Evolutionary conservation across 2,888 invertebrate species (phyloP).

Genomic region (Uropetala carovei): DNA sequence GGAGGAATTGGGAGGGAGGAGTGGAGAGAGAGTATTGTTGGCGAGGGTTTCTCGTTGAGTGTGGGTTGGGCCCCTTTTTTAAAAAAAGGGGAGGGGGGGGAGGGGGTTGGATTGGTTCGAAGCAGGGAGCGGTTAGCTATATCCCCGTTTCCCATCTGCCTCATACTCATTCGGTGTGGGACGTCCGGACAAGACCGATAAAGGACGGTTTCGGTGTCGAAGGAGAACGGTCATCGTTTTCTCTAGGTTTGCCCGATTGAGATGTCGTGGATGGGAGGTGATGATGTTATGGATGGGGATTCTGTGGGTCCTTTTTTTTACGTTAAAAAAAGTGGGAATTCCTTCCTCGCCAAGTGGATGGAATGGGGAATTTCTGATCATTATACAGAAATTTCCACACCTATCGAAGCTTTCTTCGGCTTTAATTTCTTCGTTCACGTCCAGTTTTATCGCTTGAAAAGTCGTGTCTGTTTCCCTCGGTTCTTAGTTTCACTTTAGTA

Average conservation of each 20-base stretch:
- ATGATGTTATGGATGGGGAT: background rate
- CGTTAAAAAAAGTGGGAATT: background rate
- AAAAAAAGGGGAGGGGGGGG: background rate
- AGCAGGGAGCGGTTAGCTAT: no score
- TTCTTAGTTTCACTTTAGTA: no score
- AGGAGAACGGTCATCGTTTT: background rate
- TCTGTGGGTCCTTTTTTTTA: background rate
- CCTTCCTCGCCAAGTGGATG: background rate
- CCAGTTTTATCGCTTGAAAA: no score
- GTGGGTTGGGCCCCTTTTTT: background rate
- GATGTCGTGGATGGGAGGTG: background rate
- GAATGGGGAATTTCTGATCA: background rate
- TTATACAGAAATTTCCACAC: background rate
- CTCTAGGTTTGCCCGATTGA: background rate
- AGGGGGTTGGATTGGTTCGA: background rate
- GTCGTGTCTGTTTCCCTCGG: no score
- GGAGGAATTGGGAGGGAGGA: background rate
- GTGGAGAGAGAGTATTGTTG: background rate
- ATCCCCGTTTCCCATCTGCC: background rate
- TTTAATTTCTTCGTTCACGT: no score
- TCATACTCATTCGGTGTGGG: background rate
- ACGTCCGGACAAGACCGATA: background rate
- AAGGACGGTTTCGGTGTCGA: background rate
- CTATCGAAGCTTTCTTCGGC: no score
- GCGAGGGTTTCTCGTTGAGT: background rate